A percentile compares a stretch with the other conserved stretches of the same genome.
These are phyloP conservation scores for Protobothrops mucrosquamatus DNA, from an alignment of 2,113 vertebrate species.

Conservation along the genomic window DNA sequence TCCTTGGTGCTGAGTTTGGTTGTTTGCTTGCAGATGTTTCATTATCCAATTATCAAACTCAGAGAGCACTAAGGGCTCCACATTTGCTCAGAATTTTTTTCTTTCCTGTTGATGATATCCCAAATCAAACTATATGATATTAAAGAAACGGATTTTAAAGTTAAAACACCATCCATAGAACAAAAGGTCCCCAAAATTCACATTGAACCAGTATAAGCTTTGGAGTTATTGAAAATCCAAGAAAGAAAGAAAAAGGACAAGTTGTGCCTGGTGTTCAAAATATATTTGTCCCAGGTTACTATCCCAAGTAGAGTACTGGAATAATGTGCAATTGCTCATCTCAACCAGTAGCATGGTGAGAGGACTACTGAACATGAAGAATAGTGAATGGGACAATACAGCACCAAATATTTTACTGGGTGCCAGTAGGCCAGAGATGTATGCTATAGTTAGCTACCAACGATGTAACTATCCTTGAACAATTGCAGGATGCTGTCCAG, in stretches of 20 bases:
- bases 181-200: background rate
- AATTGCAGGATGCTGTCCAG: background rate
- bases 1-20: background rate
- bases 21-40: background rate
- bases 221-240: background rate
- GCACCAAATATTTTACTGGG: background rate
- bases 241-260: background rate
- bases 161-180: background rate
- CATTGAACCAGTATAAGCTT: background rate
- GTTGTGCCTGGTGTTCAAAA: background rate
- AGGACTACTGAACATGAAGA: background rate
- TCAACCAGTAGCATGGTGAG: background rate
- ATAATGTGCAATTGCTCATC: background rate
- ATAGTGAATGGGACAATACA: background rate
- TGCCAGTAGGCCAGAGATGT: background rate
- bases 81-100: background rate
- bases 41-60: background rate
- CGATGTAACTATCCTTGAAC: background rate
- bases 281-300: background rate
- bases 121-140: background rate
- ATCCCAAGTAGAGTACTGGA: background rate
- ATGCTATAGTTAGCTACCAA: background rate
- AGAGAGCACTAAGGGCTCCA: background rate
- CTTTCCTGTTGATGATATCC: background rate
- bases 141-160: background rate